Percentiles rank a stretch among this genome's conserved stretches.
Evolutionary conservation across 2,888 invertebrate species (phyloP).

Genomic region (Sthenelais limicola): DNA sequence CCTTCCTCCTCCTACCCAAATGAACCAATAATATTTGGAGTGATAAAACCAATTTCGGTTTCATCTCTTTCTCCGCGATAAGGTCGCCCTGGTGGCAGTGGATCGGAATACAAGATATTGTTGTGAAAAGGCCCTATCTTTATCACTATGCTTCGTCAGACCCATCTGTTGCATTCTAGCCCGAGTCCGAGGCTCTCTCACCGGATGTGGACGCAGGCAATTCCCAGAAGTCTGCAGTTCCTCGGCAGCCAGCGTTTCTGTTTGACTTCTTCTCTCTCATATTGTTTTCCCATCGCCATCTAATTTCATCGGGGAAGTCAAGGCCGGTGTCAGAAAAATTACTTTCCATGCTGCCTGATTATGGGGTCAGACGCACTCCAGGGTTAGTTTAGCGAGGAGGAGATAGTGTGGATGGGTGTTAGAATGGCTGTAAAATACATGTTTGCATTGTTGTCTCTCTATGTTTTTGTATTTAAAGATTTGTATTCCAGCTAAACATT

Average conservation of each 20-base stretch:
- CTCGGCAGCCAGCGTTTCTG: constrained; percentile 4
- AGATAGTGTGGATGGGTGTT: too few relatives aligned
- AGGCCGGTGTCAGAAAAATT: constrained; percentile 18
- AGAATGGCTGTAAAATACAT: too few relatives aligned
- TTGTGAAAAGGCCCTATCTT: constrained; percentile 30
- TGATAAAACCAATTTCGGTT: constrained; percentile 32
- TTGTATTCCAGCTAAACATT: too few relatives aligned
- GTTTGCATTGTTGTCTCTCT: too few relatives aligned
- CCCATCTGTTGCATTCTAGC: constrained; percentile 11
- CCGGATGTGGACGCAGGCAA: constrained; percentile 27
- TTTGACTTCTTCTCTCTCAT: constrained; percentile 34
- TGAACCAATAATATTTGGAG: constrained; percentile 38
- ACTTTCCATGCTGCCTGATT: constrained; percentile 5
- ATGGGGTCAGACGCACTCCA: too few relatives aligned
- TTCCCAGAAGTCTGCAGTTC: constrained; percentile 6
- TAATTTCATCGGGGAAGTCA: constrained; percentile 30
- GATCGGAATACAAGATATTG: constrained; percentile 38
- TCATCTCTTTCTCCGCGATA: constrained; percentile 13
- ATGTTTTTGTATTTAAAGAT: too few relatives aligned
- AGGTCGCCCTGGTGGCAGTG: constrained; percentile 20
- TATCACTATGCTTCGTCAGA: constrained; percentile 28
- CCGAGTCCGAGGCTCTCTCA: neutral
- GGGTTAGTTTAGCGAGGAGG: too few relatives aligned
- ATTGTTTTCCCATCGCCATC: constrained; percentile 32
- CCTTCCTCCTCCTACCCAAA: constrained; percentile 8